Evolutionary conservation across 2,797 vertebrate genomes (phyloP).

Genomic region (Liasis olivaceus): DNA sequence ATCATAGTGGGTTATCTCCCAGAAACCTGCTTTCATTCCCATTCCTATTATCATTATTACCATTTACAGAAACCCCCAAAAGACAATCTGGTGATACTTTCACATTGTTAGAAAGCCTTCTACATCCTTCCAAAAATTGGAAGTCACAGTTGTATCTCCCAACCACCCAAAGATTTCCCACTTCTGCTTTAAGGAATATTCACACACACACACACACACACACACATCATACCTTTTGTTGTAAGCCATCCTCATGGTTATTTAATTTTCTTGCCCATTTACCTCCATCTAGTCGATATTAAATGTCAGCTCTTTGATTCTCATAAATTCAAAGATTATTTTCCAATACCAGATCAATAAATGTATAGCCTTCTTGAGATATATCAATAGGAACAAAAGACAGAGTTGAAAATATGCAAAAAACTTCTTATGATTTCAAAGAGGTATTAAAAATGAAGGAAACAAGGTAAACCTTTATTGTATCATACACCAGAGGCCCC

Average conservation of each 20-base stretch:
- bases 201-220: too few species aligned
- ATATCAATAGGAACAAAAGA: background rate
- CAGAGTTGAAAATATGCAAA: background rate
- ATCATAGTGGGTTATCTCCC: background rate
- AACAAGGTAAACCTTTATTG: background rate
- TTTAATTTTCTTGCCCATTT: too few species aligned
- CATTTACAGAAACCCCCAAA: background rate
- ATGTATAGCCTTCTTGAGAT: background rate
- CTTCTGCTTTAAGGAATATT: too few species aligned
- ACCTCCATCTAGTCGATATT: background rate
- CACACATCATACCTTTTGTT: too few species aligned
- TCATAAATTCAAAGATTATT: background rate
- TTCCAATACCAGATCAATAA: background rate
- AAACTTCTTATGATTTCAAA: background rate
- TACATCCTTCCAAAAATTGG: background rate
- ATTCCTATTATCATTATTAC: background rate
- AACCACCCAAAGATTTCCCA: too few species aligned
- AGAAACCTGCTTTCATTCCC: background rate
- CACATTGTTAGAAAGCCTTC: background rate
- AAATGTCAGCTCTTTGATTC: background rate
- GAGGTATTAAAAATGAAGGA: background rate
- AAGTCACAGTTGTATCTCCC: too few species aligned
- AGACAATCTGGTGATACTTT: background rate
- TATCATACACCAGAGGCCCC: background rate
- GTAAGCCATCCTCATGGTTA: too few species aligned